Evolutionary conservation across 2,888 invertebrate genomes (phyloP).

Genomic region (Rhamnusium bicolor): DNA sequence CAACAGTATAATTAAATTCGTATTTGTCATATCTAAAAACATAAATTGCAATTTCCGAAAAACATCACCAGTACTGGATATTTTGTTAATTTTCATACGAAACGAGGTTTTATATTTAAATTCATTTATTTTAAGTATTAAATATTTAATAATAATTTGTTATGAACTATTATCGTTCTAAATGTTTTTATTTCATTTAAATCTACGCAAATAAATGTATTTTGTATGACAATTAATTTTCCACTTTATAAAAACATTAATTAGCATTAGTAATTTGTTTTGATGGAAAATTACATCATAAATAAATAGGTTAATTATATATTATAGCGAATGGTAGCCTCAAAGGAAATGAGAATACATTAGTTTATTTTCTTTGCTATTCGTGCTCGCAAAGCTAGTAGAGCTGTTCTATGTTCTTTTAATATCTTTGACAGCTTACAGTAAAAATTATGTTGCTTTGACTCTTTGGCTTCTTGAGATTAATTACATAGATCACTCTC

Average conservation of each 20-base stretch:
- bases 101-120: no score
- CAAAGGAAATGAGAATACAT: not conserved
- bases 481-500: not conserved
- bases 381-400: not conserved
- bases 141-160: no score
- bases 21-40: no score
- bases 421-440: not conserved
- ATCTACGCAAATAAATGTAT: no score
- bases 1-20: no score
- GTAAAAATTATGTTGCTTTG: not conserved
- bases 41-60: no score
- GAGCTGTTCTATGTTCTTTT: not conserved
- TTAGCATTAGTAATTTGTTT: not conserved
- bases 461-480: not conserved
- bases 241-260: not conserved
- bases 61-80: no score
- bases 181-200: no score
- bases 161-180: no score
- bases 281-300: not conserved
- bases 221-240: not conserved
- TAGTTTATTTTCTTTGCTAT: not conserved
- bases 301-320: no score
- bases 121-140: no score
- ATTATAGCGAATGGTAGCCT: not conserved
- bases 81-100: no score